phyloP scores from a whole-genome alignment of 2,888 invertebrate genomes.

The Drosophila lacicola region DNA sequence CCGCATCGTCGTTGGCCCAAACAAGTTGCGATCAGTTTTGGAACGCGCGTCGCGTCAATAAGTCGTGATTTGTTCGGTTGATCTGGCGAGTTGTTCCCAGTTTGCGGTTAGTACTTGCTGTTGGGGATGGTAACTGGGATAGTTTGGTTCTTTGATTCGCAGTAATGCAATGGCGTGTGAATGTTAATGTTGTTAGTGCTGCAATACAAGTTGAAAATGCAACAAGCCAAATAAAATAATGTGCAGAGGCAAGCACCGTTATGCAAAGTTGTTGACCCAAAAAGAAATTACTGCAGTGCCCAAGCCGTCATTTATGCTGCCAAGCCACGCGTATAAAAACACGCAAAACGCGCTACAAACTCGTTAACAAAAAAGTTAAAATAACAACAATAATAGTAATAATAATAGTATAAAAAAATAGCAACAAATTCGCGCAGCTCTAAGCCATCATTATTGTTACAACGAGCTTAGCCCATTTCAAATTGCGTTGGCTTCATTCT shows the following conservation, averaged over 20 bases:
- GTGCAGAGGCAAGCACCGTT: slow-evolving; percentile 55
- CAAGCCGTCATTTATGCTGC: slow-evolving; percentile 50
- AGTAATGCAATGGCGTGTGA: slow-evolving; percentile 38
- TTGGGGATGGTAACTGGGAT: slow-evolving; percentile 12
- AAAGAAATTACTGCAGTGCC: slow-evolving; percentile 56
- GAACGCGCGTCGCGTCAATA: slow-evolving; percentile 47
- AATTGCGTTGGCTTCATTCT: slow-evolving; percentile 42
- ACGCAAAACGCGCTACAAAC: slow-evolving; percentile 43
- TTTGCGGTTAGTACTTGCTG: slow-evolving; percentile 30
- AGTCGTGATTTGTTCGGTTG: slow-evolving; percentile 64
- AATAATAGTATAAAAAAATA: slow-evolving; percentile 16
- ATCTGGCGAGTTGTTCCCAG: slow-evolving; percentile 6
- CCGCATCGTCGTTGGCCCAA: slow-evolving; percentile 18
- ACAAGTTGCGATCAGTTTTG: slow-evolving; percentile 68
- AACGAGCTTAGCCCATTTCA: slow-evolving; percentile 39
- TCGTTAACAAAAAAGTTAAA: slow-evolving; percentile 18
- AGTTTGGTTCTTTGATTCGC: slow-evolving; percentile 37
- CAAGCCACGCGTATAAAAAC: slow-evolving; percentile 63
- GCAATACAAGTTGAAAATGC: slow-evolving; percentile 48
- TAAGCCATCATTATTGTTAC: slow-evolving; percentile 27
- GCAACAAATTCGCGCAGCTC: slow-evolving; percentile 22
- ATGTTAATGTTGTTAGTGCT: slow-evolving; percentile 35
- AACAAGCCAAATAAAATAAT: slow-evolving; percentile 49
- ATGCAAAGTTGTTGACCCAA: slow-evolving; percentile 76
- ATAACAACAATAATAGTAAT: slow-evolving; percentile 16